A percentile compares a stretch with the other conserved stretches of the same genome.
Conservation (phyloP, 2,113 vertebrate species). For the Andinoacara biseriatus region DNA sequence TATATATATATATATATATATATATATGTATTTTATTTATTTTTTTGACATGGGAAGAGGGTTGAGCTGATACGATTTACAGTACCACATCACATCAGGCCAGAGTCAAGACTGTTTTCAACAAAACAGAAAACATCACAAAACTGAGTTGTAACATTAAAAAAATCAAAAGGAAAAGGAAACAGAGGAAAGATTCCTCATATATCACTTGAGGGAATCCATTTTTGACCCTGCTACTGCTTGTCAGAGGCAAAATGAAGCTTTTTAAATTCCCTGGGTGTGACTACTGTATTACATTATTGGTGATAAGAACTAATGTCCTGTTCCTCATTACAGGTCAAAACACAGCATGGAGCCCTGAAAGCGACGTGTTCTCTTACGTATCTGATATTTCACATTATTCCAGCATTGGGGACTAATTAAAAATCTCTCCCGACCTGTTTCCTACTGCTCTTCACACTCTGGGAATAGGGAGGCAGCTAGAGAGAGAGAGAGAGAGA, state of each 20-base stretch:
- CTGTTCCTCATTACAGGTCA: conserved; percentile 29
- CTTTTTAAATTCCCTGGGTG: conserved; percentile 31
- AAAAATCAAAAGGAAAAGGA: not conserved
- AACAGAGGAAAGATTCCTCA: conserved; percentile 10
- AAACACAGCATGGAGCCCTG: conserved; percentile 10
- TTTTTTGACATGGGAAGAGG: conserved; percentile 30
- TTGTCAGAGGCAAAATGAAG: conserved; percentile 31
- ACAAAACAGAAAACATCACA: conserved; percentile 70
- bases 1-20: not conserved
- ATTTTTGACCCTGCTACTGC: conserved; percentile 48
- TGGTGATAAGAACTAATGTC: conserved; percentile 34
- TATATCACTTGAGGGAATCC: conserved; percentile 15
- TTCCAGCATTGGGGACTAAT: conserved; percentile 56
- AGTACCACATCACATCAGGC: conserved; percentile 67
- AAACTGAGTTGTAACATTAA: conserved; percentile 51
- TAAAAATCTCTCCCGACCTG: conserved; percentile 39
- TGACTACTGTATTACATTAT: conserved; percentile 32
- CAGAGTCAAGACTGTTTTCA: conserved; percentile 63
- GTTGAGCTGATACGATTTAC: conserved; percentile 65
- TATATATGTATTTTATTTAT: not conserved
- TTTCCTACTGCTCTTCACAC: conserved; percentile 44
- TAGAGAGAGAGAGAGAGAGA: not conserved
- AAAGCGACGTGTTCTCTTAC: conserved; percentile 17
- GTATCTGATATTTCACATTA: conserved; percentile 20
- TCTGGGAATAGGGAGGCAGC: conserved; percentile 36